These are phyloP conservation scores for Melipona beecheii DNA, from an alignment of 2,888 invertebrate genomes.

Conservation along the genomic window DNA sequence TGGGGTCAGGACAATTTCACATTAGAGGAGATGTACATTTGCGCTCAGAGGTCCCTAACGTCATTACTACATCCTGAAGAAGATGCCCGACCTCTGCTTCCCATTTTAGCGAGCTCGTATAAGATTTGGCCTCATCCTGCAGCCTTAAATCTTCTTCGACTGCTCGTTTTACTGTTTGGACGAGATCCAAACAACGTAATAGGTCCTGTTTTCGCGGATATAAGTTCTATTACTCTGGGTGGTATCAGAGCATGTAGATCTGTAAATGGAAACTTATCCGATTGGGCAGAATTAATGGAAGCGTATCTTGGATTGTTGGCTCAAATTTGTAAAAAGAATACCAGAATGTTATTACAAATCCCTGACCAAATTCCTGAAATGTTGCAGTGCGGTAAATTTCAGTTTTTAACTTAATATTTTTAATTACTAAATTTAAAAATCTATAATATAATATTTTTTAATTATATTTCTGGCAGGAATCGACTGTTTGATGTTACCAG, in stretches of 20 bases:
- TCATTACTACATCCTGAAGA: constrained; percentile 79
- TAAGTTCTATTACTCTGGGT: constrained; percentile 78
- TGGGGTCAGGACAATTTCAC: constrained; percentile 88
- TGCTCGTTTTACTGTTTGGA: constrained; percentile 85
- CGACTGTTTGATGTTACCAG: constrained; percentile 87
- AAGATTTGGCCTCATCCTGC: constrained; percentile 84
- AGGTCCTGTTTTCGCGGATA: constrained; percentile 76
- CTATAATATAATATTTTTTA: not conserved
- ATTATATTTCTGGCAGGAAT: constrained; percentile 84
- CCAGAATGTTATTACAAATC: constrained; percentile 80
- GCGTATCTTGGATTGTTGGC: constrained; percentile 88
- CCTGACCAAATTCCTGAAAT: constrained; percentile 83
- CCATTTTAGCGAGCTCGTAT: constrained; percentile 77
- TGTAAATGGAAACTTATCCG: constrained; percentile 84
- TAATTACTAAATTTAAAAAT: not conserved
- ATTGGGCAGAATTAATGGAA: constrained; percentile 89
- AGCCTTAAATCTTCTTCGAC: constrained; percentile 77
- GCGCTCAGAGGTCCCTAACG: constrained; percentile 76
- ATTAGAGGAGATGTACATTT: constrained; percentile 86
- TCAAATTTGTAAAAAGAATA: constrained; percentile 88
- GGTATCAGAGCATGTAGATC: constrained; percentile 78
- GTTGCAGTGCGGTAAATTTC: constrained; percentile 82
- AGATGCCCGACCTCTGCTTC: constrained; percentile 74
- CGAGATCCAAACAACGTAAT: constrained; percentile 80
- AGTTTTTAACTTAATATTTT: not conserved